Conservation (phyloP, 37 sponge, comb jelly and placozoan genomes). For the Chondrosia reniformis region DNA sequence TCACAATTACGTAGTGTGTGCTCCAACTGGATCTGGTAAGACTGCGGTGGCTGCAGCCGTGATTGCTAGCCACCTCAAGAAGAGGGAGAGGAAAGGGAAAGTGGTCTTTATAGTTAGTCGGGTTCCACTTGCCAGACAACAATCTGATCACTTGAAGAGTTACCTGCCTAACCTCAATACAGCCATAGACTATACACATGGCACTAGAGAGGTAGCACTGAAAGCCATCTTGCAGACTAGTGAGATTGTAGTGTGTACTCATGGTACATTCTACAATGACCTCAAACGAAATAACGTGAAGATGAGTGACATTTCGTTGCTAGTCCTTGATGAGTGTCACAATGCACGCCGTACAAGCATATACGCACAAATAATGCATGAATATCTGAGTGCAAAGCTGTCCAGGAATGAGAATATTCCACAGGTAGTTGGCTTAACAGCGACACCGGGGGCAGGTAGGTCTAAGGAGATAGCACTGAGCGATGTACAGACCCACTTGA, state of each 20-base stretch:
- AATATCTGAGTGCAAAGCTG: constrained; percentile 51
- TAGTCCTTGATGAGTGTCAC: constrained; percentile 91
- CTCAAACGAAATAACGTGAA: constrained; percentile 20
- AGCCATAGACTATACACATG: constrained; percentile 18
- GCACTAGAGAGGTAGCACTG: background rate
- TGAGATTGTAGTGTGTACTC: constrained; percentile 61
- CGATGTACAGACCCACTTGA: constrained; percentile 34
- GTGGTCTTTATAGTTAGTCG: constrained; percentile 55
- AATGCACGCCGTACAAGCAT: constrained; percentile 43
- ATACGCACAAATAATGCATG: constrained; percentile 55
- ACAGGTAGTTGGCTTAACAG: constrained; percentile 70
- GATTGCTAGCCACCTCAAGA: constrained; percentile 44
- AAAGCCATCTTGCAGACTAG: background rate
- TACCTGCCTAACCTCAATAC: constrained; percentile 30
- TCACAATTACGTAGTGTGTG: constrained; percentile 62
- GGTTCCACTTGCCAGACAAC: constrained; percentile 52
- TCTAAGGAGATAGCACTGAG: constrained; percentile 7
- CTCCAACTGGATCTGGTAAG: constrained; percentile 76
- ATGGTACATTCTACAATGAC: constrained; percentile 43
- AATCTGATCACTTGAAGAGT: constrained; percentile 33
- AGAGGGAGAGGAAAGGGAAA: constrained; percentile 19
- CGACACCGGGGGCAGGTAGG: constrained; percentile 62
- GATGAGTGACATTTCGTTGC: constrained; percentile 44
- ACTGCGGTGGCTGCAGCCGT: constrained; percentile 56
- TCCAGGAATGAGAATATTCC: constrained; percentile 14